Evolutionary conservation across 1,140 invertebrate genomes (phyloP).

Genomic region (Polyergus mexicanus): DNA sequence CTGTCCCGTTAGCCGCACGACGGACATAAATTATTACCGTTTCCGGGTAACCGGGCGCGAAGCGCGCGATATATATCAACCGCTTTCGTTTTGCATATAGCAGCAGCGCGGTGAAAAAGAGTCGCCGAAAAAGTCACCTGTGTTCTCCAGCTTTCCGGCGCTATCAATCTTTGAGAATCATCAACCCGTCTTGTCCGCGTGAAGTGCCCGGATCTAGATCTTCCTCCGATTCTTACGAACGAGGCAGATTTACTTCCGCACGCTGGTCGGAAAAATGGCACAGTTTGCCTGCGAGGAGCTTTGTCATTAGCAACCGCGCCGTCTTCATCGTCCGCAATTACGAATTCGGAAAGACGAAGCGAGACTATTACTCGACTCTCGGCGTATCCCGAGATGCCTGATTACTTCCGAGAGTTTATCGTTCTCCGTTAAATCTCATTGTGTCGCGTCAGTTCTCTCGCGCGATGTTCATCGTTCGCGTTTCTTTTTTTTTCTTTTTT

Average conservation of each 20-base stretch:
- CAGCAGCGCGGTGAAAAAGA: constrained; percentile 52
- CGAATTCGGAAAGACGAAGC: constrained; percentile 67
- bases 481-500: background rate
- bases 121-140: constrained; percentile 71
- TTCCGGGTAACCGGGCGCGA: constrained; percentile 74
- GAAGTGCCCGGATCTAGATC: constrained; percentile 43
- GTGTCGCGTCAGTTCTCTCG: background rate
- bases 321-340: constrained; percentile 41
- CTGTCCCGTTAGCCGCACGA: constrained; percentile 76
- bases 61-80: constrained; percentile 77
- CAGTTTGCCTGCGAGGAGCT: constrained; percentile 68
- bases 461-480: constrained; percentile 14
- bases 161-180: background rate
- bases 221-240: constrained; percentile 72
- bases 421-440: constrained; percentile 28
- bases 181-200: background rate
- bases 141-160: background rate
- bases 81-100: constrained; percentile 65
- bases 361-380: constrained; percentile 73
- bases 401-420: constrained; percentile 65
- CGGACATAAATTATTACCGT: constrained; percentile 78
- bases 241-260: constrained; percentile 77
- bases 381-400: constrained; percentile 56
- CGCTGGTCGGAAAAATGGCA: constrained; percentile 69
- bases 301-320: constrained; percentile 45